Evolutionary conservation across 2,797 vertebrate genomes (phyloP).

Genomic region (Peromyscus eremicus): DNA sequence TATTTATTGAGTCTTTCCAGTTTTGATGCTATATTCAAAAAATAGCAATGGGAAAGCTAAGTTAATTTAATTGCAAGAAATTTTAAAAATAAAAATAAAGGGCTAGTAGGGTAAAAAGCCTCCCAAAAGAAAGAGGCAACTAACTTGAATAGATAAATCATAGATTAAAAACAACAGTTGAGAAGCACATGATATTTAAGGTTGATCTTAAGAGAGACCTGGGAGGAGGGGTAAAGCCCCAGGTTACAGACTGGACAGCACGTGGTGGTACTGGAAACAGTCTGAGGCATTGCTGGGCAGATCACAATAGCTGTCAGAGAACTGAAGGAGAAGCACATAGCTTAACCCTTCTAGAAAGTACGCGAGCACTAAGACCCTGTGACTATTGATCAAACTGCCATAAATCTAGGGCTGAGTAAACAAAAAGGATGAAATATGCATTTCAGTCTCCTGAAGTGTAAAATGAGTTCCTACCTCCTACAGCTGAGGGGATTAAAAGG

Average conservation of each 20-base stretch:
- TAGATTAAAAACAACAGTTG: constrained; percentile 38
- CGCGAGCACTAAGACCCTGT: constrained; percentile 3
- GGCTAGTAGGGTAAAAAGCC: neutral
- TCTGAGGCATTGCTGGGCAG: neutral
- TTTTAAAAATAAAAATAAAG: neutral
- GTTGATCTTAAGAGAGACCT: neutral
- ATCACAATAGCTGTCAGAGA: neutral
- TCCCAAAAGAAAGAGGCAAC: constrained; percentile 11
- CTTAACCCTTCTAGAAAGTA: constrained; percentile 52
- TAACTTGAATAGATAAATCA: neutral
- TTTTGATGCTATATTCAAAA: constrained; percentile 21
- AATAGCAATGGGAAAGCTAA: constrained; percentile 55
- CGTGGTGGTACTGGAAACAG: constrained; percentile 3
- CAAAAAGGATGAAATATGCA: neutral
- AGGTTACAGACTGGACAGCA: neutral
- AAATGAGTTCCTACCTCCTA: constrained; percentile 10
- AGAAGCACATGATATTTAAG: neutral
- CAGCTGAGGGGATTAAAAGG: neutral
- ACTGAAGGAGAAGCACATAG: neutral
- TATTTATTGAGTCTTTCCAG: constrained; percentile 12
- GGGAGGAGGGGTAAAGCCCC: neutral
- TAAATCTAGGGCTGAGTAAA: constrained; percentile 2
- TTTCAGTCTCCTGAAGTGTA: constrained; percentile 2
- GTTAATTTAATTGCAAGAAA: constrained; percentile 20
- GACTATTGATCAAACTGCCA: neutral